A percentile compares a stretch with the other conserved stretches of the same genome.
Evolutionary conservation across 64 coral and sea anemone genomes (phyloP).

Genomic region (Porites australiensis): DNA sequence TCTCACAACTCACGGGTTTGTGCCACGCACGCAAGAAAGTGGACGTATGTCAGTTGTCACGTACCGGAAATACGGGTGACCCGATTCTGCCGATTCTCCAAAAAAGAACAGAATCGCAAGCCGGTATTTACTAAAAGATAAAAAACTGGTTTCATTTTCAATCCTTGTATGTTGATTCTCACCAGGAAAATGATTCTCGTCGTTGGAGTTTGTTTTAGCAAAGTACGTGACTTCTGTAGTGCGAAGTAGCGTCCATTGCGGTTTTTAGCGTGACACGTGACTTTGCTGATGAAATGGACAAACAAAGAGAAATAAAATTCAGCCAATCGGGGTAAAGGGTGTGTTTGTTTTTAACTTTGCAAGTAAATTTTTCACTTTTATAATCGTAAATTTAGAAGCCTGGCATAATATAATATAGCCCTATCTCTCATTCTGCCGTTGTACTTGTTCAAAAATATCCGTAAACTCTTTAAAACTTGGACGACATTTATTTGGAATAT

Average conservation of each 20-base stretch:
- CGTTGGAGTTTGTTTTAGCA: no score
- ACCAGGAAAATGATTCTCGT: neutral
- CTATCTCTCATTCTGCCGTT: no score
- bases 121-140: neutral
- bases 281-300: conserved; percentile 15
- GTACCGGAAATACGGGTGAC: conserved; percentile 6
- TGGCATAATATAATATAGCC: no score
- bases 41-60: neutral
- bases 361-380: no score
- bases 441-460: no score
- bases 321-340: neutral
- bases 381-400: no score
- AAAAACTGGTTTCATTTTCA: neutral
- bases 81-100: neutral
- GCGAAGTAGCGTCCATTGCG: no score
- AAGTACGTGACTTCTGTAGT: neutral
- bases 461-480: no score
- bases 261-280: conserved; percentile 8
- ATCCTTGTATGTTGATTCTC: neutral
- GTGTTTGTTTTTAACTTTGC: conserved; percentile 34
- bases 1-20: neutral
- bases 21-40: neutral
- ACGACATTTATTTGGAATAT: neutral
- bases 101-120: neutral
- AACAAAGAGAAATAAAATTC: neutral